Conservation (phyloP, 2,888 invertebrate genomes). For the Drosophila imparisetae region DNA sequence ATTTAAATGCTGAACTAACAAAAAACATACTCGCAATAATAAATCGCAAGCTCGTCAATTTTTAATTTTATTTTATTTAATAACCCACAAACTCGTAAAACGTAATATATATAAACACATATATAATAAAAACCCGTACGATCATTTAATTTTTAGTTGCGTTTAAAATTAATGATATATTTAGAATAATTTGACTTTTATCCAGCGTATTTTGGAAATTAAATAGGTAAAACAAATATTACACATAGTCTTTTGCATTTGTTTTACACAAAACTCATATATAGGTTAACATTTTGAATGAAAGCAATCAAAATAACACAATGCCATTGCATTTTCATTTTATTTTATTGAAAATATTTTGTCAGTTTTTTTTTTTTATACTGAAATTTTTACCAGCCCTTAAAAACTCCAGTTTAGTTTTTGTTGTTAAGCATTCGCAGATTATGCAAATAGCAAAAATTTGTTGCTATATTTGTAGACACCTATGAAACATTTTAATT, state of each 20-base stretch:
- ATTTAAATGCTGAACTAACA: background rate
- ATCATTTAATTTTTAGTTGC: conserved; percentile 44
- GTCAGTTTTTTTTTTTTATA: conserved; percentile 18
- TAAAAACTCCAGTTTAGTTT: conserved; percentile 75
- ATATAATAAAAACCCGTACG: conserved; percentile 61
- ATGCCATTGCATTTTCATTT: conserved; percentile 36
- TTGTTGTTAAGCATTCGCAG: conserved; percentile 33
- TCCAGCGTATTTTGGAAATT: conserved; percentile 18
- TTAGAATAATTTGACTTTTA: conserved; percentile 24
- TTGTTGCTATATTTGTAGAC: conserved; percentile 58
- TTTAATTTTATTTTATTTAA: conserved; percentile 38
- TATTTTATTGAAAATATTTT: conserved; percentile 39
- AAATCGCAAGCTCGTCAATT: background rate
- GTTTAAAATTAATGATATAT: conserved; percentile 34
- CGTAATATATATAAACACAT: conserved; percentile 24
- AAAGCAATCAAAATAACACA: conserved; percentile 50
- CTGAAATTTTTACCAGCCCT: conserved; percentile 82
- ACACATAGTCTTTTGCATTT: conserved; percentile 40
- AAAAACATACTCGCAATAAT: background rate
- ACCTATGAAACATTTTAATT: conserved; percentile 66
- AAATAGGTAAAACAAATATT: conserved; percentile 23
- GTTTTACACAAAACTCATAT: conserved; percentile 24
- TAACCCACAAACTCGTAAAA: conserved; percentile 36
- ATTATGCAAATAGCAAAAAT: conserved; percentile 40
- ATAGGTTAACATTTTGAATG: conserved; percentile 21